These are phyloP conservation scores for Gymnoscopelus microlampas DNA, from an alignment of 2,797 vertebrate species.

Conservation along the genomic window DNA sequence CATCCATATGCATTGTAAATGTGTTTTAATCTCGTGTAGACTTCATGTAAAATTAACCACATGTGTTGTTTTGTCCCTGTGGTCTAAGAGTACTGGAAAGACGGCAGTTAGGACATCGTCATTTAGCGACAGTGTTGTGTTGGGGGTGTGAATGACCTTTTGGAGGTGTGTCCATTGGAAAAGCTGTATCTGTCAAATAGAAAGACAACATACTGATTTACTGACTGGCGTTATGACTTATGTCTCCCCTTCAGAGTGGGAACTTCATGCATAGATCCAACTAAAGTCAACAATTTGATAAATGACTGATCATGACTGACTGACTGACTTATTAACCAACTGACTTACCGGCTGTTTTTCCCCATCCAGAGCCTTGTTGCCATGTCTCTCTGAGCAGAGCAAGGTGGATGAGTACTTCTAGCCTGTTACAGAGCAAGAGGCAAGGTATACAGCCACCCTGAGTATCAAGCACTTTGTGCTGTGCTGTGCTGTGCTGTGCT, in stretches of 20 bases:
- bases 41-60: no score
- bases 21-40: no score
- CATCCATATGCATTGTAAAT: no score
- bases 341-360: conserved; percentile 50
- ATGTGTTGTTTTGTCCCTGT: no score
- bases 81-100: no score
- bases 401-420: conserved; percentile 78
- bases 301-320: conserved; percentile 6
- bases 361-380: conserved; percentile 59
- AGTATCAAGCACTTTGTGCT: conserved; percentile 32
- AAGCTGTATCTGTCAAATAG: no score
- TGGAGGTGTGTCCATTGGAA: no score
- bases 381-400: conserved; percentile 69
- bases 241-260: not conserved
- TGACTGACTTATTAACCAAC: conserved; percentile 18
- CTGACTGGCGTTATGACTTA: not conserved
- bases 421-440: conserved; percentile 77
- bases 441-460: conserved; percentile 72
- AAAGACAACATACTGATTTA: not conserved
- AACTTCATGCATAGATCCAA: no score
- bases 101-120: no score
- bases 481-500: conserved; percentile 56
- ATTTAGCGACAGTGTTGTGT: no score
- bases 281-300: not conserved
- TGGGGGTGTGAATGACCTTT: no score